Evolutionary conservation across 2,797 vertebrate genomes (phyloP).

Genomic region (Chelon labrosus): DNA sequence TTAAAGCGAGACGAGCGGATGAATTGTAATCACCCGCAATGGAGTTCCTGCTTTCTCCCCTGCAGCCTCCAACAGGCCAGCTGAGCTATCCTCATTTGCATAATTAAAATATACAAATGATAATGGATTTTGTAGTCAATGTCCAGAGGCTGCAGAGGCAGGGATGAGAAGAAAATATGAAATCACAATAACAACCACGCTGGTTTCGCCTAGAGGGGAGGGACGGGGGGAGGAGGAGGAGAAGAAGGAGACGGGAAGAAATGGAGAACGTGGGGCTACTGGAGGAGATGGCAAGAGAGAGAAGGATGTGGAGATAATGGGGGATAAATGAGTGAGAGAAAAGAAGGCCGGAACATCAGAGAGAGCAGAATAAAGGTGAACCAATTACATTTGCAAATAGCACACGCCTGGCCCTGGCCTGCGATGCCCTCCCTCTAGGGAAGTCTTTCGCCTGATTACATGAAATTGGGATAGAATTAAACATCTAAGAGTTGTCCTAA

Average conservation of each 20-base stretch:
- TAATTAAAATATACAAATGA: slow-evolving; percentile 99
- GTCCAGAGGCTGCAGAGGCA: slow-evolving; percentile 99
- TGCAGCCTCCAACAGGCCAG: slow-evolving; percentile 97
- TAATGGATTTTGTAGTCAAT: slow-evolving; percentile 99
- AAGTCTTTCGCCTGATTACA: slow-evolving; percentile 96
- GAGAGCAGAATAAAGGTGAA: slow-evolving; percentile 84
- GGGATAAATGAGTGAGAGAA: slow-evolving; percentile 67
- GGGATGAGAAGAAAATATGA: slow-evolving; percentile 94
- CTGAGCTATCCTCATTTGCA: slow-evolving; percentile 99
- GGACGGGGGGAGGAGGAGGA: slow-evolving; percentile 29
- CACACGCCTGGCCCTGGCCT: slow-evolving; percentile 88
- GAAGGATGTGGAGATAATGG: slow-evolving; percentile 62
- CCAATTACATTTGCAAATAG: slow-evolving; percentile 98
- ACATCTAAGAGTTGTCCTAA: slow-evolving; percentile 96
- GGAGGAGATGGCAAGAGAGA: slow-evolving; percentile 39
- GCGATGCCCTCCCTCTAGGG: slow-evolving; percentile 93
- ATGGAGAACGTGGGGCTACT: slow-evolving; percentile 36
- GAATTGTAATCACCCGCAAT: slow-evolving; percentile 99
- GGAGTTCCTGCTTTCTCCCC: slow-evolving; percentile 98
- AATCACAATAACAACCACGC: slow-evolving; percentile 98
- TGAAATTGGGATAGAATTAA: slow-evolving; percentile 99
- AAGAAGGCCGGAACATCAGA: slow-evolving; percentile 68
- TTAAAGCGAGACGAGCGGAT: slow-evolving; percentile 99
- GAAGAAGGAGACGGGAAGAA: slow-evolving; percentile 48
- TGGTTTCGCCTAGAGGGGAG: slow-evolving; percentile 80